A percentile compares a stretch with the other conserved stretches of the same genome.
phyloP scores from a whole-genome alignment of 2,797 vertebrate genomes.

The Malacoctenus gilli region DNA sequence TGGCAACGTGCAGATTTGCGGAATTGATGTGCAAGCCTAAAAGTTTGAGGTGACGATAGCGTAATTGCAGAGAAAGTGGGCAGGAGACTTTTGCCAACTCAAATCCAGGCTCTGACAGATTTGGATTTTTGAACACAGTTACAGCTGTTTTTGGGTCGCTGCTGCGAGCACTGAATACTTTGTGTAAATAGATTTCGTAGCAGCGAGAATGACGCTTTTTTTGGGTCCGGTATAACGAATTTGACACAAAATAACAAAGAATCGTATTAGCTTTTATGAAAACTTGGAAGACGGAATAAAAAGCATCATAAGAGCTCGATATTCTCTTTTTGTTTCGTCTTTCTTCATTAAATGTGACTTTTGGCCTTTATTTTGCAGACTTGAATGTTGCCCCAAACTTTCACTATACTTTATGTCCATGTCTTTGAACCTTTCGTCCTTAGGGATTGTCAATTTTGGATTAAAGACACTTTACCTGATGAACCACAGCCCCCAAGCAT shows the following conservation, averaged over 20 bases:
- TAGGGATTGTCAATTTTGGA: no score
- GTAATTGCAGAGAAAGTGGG: constrained; percentile 48
- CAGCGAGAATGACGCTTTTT: constrained; percentile 2
- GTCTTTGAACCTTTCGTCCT: no score
- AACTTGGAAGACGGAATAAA: not conserved
- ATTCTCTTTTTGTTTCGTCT: no score
- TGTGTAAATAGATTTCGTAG: constrained; percentile 1
- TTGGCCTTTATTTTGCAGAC: no score
- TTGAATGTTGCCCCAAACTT: no score
- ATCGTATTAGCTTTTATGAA: not conserved
- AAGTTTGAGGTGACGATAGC: constrained; percentile 53
- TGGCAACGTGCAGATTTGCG: constrained; percentile 57
- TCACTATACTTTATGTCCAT: no score
- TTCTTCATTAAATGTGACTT: no score
- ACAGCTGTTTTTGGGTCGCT: constrained; percentile 38
- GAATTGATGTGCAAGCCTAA: constrained; percentile 47
- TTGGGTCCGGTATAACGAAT: not conserved
- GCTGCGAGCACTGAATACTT: constrained; percentile 12
- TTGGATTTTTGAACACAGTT: constrained; percentile 24
- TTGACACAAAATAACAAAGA: not conserved
- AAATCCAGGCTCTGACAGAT: constrained; percentile 40
- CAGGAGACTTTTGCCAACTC: constrained; percentile 41
- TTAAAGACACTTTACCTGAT: no score
- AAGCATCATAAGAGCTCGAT: not conserved
- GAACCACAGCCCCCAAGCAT: no score